Percentiles rank a stretch among this genome's conserved stretches.
phyloP scores from a whole-genome alignment of 2,797 vertebrate species.

The Epinephelus malabaricus region DNA sequence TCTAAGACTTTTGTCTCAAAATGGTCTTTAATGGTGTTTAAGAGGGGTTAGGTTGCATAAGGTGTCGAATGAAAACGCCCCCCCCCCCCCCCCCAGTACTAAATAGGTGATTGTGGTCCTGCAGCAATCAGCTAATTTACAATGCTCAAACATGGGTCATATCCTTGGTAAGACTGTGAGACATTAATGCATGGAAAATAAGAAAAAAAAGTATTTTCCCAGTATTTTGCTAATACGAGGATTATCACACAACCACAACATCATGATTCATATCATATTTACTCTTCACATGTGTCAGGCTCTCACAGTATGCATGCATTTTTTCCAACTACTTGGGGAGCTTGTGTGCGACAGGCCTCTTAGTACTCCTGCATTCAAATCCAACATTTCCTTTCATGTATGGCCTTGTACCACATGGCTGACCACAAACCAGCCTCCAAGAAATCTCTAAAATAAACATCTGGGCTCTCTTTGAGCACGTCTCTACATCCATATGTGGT shows the following conservation, averaged over 20 bases:
- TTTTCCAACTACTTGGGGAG: conserved; percentile 26
- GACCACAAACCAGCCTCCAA: conserved; percentile 81
- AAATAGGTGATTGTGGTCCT: neutral
- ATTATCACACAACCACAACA: conserved; percentile 13
- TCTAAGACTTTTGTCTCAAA: too few species aligned
- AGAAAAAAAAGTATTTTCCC: neutral
- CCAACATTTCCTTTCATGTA: conserved; percentile 81
- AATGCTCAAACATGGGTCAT: neutral
- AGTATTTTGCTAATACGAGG: conserved; percentile 1
- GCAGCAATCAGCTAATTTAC: neutral
- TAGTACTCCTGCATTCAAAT: conserved; percentile 72
- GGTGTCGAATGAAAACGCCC: too few species aligned
- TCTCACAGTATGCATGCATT: conserved; percentile 25
- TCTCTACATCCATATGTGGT: conserved; percentile 72
- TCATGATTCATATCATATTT: conserved; percentile 27
- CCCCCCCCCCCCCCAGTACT: too few species aligned
- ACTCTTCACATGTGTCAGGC: conserved; percentile 15
- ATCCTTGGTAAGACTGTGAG: neutral
- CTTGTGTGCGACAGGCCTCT: conserved; percentile 59
- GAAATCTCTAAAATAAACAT: conserved; percentile 86
- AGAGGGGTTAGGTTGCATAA: too few species aligned
- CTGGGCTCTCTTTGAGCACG: conserved; percentile 72
- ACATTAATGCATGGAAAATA: conserved; percentile 13
- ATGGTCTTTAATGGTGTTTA: too few species aligned
- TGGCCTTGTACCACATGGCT: conserved; percentile 77